These are phyloP conservation scores for Aelia acuminata DNA, from an alignment of 2,888 invertebrate genomes.

Conservation along the genomic window DNA sequence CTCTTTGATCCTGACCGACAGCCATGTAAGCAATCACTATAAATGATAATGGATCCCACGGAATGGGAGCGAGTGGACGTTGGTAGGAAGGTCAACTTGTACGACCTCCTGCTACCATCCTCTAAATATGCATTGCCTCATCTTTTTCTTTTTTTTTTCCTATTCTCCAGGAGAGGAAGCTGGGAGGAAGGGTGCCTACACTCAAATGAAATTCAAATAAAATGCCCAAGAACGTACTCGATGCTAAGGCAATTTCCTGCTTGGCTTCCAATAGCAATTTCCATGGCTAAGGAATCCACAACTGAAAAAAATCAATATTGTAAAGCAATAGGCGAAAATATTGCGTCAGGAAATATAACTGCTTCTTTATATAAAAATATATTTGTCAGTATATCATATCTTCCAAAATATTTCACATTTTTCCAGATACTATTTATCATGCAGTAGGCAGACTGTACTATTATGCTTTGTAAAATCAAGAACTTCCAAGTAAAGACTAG, in stretches of 20 bases:
- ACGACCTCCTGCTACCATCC: neutral
- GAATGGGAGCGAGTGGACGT: neutral
- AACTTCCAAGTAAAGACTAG: no score
- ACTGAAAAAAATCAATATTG: neutral
- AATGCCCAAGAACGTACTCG: neutral
- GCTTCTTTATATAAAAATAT: no score
- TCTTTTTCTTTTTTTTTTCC: neutral
- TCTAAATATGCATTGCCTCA: slow-evolving; percentile 29
- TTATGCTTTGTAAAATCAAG: no score
- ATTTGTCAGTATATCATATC: no score
- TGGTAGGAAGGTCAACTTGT: neutral
- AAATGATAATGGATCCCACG: neutral
- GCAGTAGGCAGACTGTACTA: no score
- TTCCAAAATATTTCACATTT: no score
- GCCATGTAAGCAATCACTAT: slow-evolving; percentile 2
- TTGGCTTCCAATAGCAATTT: neutral
- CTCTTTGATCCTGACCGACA: slow-evolving; percentile 4
- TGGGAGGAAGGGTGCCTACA: neutral
- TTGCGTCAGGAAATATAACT: no score
- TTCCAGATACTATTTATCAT: no score
- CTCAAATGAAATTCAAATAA: slow-evolving; percentile 31
- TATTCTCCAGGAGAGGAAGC: neutral
- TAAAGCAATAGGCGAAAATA: no score
- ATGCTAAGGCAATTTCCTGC: slow-evolving; percentile 22
- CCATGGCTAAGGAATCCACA: neutral